Evolutionary conservation across 2,797 vertebrate genomes (phyloP).

Genomic region (Poecilia wingei): DNA sequence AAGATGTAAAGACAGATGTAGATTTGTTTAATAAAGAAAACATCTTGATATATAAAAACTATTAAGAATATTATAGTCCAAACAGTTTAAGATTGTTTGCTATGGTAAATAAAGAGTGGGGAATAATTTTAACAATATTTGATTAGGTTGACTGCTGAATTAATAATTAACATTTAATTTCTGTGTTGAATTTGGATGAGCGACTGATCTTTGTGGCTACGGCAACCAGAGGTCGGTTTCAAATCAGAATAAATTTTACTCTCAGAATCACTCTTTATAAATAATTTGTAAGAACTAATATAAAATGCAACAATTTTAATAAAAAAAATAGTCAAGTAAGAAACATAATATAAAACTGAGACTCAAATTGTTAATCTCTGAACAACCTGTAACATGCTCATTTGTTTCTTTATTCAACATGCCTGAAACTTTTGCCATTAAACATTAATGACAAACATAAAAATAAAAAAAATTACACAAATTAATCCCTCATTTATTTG

Average conservation of each 20-base stretch:
- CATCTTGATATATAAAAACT: background rate
- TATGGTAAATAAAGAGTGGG: background rate
- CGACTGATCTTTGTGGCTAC: conserved; percentile 3
- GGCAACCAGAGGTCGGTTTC: background rate
- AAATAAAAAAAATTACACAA: background rate
- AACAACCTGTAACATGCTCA: background rate
- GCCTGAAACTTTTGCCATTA: background rate
- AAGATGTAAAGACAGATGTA: background rate
- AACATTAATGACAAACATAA: background rate
- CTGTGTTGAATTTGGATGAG: conserved; percentile 47
- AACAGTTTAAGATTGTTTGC: background rate
- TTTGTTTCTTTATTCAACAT: background rate
- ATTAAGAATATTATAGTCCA: background rate
- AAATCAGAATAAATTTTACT: background rate
- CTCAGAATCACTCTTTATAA: background rate
- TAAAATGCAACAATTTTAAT: background rate
- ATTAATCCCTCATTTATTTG: background rate
- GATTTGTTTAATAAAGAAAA: background rate
- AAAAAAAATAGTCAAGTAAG: background rate
- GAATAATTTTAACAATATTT: background rate
- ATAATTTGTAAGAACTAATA: background rate
- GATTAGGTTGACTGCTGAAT: background rate
- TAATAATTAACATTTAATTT: conserved; percentile 20
- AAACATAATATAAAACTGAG: background rate
- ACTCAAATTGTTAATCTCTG: background rate